Evolutionary conservation across 1,140 invertebrate species (phyloP).

Genomic region (Aphelenchoides avenae): DNA sequence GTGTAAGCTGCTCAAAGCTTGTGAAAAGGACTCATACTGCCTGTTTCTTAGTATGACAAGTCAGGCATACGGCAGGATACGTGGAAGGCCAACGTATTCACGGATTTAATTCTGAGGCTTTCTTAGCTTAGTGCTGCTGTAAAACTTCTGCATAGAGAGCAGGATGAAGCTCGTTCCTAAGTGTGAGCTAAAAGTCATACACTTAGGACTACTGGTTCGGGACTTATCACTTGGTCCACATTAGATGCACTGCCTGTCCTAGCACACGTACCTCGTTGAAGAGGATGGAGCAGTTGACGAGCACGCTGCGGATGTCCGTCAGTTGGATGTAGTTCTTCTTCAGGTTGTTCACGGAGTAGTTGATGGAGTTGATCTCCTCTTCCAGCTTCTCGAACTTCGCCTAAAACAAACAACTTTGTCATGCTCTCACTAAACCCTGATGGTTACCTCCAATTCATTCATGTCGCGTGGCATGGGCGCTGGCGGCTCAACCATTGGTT

Average conservation of each 20-base stretch:
- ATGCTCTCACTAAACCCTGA: neutral
- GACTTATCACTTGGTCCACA: too few species aligned
- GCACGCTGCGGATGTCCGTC: constrained; percentile 81
- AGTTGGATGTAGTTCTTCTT: constrained; percentile 87
- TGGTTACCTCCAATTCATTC: constrained; percentile 77
- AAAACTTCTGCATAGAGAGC: too few species aligned
- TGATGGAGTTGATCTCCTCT: constrained; percentile 82
- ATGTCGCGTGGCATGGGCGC: constrained; percentile 92
- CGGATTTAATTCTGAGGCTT: neutral
- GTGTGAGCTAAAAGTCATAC: too few species aligned
- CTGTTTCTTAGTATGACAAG: too few species aligned
- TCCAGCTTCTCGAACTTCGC: constrained; percentile 81
- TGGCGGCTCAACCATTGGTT: constrained; percentile 58
- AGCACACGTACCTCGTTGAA: constrained; percentile 76
- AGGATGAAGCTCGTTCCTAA: too few species aligned
- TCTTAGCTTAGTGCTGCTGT: too few species aligned
- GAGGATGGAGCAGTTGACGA: constrained; percentile 84
- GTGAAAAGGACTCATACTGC: too few species aligned
- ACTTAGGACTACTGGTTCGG: too few species aligned
- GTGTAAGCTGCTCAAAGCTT: too few species aligned
- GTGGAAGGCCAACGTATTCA: too few species aligned
- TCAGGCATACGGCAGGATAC: too few species aligned
- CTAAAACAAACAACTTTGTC: constrained; percentile 55
- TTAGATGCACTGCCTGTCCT: too few species aligned
- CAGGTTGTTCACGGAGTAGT: constrained; percentile 82